Evolutionary conservation across 2,797 vertebrate species (phyloP).

Genomic region (Picus viridis): DNA sequence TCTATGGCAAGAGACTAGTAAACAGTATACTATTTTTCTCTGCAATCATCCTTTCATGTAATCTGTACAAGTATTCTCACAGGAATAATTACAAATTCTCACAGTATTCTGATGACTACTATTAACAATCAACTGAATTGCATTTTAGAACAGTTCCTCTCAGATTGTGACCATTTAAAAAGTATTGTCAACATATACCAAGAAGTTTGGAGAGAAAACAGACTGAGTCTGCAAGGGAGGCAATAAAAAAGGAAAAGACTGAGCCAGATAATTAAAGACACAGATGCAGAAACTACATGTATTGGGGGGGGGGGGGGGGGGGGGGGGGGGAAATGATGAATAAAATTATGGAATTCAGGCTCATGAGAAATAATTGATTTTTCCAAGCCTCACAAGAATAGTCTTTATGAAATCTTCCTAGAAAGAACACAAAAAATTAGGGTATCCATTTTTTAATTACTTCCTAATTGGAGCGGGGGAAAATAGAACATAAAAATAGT

Average conservation of each 20-base stretch:
- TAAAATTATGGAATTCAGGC: not conserved
- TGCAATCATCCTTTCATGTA: slow-evolving; percentile 73
- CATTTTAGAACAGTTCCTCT: slow-evolving; percentile 63
- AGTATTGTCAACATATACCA: slow-evolving; percentile 48
- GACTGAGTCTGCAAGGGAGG: not conserved
- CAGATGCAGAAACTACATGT: slow-evolving; percentile 6
- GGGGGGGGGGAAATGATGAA: not conserved
- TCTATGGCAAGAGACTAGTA: not conserved
- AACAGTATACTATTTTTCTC: slow-evolving; percentile 49
- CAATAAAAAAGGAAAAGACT: not conserved
- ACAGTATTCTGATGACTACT: slow-evolving; percentile 69
- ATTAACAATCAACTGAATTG: slow-evolving; percentile 71
- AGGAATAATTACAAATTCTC: slow-evolving; percentile 71
- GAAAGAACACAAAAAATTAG: not conserved
- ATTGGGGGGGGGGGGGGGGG: slow-evolving; percentile 11
- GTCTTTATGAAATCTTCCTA: not conserved
- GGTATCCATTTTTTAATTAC: not conserved
- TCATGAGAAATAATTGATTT: slow-evolving; percentile 2
- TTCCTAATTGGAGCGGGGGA: not conserved
- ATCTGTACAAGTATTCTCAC: slow-evolving; percentile 67
- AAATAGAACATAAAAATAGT: not conserved
- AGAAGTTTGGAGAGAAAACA: slow-evolving; percentile 54
- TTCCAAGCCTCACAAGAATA: not conserved
- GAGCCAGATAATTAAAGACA: slow-evolving; percentile 18
- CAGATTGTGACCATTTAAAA: slow-evolving; percentile 62